Conservation (phyloP, 2,797 vertebrate genomes). For the Limosa lapponica region DNA sequence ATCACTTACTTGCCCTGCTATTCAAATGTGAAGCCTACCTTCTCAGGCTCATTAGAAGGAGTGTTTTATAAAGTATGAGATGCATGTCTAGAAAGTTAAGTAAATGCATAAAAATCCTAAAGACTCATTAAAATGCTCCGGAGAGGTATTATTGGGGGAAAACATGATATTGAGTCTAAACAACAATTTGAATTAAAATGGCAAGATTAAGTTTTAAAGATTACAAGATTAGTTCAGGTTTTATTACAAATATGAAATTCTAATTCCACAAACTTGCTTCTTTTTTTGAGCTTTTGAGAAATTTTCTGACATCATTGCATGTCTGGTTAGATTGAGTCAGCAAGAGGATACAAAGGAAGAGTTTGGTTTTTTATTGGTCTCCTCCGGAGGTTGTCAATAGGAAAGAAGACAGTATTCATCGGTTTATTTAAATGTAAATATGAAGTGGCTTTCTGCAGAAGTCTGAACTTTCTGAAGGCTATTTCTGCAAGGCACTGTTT, state of each 20-base stretch:
- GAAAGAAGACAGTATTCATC: neutral
- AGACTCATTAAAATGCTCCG: neutral
- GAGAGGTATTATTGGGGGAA: neutral
- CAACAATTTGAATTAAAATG: neutral
- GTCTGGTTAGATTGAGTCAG: neutral
- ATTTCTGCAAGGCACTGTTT: neutral
- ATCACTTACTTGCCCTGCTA: neutral
- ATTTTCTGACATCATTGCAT: slow-evolving; percentile 5
- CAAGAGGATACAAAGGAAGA: neutral
- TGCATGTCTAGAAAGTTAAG: neutral
- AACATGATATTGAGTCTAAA: neutral
- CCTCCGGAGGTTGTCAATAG: slow-evolving; percentile 3
- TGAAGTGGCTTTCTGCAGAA: neutral
- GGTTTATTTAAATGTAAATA: neutral
- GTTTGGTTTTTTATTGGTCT: neutral
- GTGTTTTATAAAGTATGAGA: neutral
- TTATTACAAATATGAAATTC: neutral
- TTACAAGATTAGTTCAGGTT: neutral
- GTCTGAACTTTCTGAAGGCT: neutral
- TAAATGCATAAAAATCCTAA: neutral
- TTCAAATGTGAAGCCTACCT: neutral
- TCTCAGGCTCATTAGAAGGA: neutral
- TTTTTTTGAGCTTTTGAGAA: neutral
- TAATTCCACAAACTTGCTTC: neutral
- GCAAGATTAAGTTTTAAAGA: neutral